Evolutionary conservation across 2,113 vertebrate species (phyloP), one percentile per base, ranked within the genome.

Genomic region (Tachycineta bicolor): DNA sequence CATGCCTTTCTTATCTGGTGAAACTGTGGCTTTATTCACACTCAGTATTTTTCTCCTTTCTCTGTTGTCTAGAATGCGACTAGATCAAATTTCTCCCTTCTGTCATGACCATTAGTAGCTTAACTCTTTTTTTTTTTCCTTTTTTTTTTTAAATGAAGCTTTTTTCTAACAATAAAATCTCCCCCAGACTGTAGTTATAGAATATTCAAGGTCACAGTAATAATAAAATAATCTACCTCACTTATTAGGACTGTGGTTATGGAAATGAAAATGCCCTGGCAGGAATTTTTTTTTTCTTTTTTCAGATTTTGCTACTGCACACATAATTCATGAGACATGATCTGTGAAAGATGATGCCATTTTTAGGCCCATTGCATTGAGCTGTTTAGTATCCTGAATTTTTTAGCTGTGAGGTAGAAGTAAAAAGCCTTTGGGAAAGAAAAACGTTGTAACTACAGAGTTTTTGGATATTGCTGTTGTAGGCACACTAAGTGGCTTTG

Each of bases 21-120:
- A 70, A 96, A 76, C 49, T 1, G 1, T 29, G 46, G 5, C 13
- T 87, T 63, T 68, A 52, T 65, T 73, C 21, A 73, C 2, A 44
- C 25, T 62, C 60, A 91, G 9, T 49, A 55, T 87, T 93, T 82
- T 94, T 68, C 50, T 87, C 31, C 37, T 76, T 91, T 93, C 46
- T 91, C 41, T 94, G 59, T 80, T 90, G 67, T 77, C 55, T 80
- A 83, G 55, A 95, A 94, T 86, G 59, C 56, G 82, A 56, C 50
- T 52, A 47, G 91, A 90, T 96, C 92, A 80, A 77, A 90, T 90
- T 96, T 96, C 85, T 22, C 10, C 34, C 64, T 83, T 92, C 91
- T 95, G 90, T 70, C 82, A 83, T 93, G 87, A 86, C 22, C 79
- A 86, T 95, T 97, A 93, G 78, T 47, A 90, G 31, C 33, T 73